Evolutionary conservation across 1,140 invertebrate genomes (phyloP).

Genomic region (Achatina immaculata): DNA sequence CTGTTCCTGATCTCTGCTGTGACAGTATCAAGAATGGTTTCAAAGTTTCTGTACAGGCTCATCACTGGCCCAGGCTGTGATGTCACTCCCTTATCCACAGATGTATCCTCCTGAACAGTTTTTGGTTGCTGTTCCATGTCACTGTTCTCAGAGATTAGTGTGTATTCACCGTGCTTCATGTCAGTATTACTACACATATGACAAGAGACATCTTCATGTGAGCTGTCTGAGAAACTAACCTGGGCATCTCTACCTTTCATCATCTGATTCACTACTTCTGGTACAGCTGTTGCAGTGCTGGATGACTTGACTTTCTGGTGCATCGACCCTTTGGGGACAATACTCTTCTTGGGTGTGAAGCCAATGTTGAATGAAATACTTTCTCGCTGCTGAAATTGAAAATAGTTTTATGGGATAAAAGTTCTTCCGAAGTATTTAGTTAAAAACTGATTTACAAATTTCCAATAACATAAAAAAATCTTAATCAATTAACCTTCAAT

Average conservation of each 20-base stretch:
- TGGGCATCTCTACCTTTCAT: neutral
- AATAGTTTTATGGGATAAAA: neutral
- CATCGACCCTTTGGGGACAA: neutral
- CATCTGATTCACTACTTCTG: neutral
- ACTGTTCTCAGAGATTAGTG: too few species aligned
- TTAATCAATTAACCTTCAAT: too few species aligned
- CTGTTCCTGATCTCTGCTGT: too few species aligned
- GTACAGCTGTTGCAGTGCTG: neutral
- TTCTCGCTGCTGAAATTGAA: neutral
- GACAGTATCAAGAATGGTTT: neutral
- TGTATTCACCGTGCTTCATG: too few species aligned
- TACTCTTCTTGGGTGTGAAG: slow-evolving; percentile 17
- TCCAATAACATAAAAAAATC: too few species aligned
- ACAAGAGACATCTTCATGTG: neutral
- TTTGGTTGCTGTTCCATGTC: too few species aligned
- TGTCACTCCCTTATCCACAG: too few species aligned
- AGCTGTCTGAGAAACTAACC: neutral
- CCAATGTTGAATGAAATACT: slow-evolving; percentile 27
- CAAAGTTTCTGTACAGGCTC: neutral
- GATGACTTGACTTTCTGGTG: neutral
- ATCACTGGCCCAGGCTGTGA: neutral
- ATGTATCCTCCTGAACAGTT: too few species aligned
- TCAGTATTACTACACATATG: neutral
- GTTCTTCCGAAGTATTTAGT: neutral
- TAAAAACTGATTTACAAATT: too few species aligned